phyloP scores from a whole-genome alignment of 2,888 invertebrate genomes.

The Steinernema carpocapsae region DNA sequence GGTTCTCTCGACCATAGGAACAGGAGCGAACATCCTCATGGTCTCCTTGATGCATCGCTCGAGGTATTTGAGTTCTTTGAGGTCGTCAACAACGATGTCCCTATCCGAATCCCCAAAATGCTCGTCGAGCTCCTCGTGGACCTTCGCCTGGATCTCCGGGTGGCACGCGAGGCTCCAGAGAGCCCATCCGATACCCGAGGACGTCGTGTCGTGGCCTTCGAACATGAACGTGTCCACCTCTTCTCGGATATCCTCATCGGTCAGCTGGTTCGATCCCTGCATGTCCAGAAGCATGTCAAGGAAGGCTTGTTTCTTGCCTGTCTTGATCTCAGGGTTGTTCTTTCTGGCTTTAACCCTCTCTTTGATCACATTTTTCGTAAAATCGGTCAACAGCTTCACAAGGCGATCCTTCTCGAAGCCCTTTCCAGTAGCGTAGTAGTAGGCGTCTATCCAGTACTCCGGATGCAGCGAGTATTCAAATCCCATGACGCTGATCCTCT shows the following conservation, averaged over 20 bases:
- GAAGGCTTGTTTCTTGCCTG: constrained; percentile 66
- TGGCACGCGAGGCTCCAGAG: constrained; percentile 54
- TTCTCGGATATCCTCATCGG: constrained; percentile 70
- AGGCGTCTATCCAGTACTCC: background rate
- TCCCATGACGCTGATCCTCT: constrained; percentile 40
- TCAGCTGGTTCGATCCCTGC: constrained; percentile 65
- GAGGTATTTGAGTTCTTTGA: constrained; percentile 49
- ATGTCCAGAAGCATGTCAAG: constrained; percentile 71
- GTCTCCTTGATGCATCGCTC: constrained; percentile 57
- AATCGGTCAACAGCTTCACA: constrained; percentile 31
- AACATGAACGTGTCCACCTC: constrained; percentile 73
- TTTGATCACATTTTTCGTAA: constrained; percentile 41
- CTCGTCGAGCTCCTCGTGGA: constrained; percentile 15
- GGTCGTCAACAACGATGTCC: constrained; percentile 47
- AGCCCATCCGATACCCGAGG: constrained; percentile 47
- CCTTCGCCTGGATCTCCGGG: constrained; percentile 39
- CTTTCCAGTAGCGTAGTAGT: constrained; percentile 35
- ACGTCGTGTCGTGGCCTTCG: constrained; percentile 63
- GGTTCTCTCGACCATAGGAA: constrained; percentile 50
- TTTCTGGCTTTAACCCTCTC: constrained; percentile 32
- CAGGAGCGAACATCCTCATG: constrained; percentile 51
- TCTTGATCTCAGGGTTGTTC: constrained; percentile 1
- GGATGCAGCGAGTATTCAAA: constrained; percentile 30
- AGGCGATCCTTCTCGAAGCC: constrained; percentile 32
- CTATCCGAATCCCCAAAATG: constrained; percentile 34